Conservation (phyloP, 2,888 invertebrate species). For the Heliconius charithonia region DNA sequence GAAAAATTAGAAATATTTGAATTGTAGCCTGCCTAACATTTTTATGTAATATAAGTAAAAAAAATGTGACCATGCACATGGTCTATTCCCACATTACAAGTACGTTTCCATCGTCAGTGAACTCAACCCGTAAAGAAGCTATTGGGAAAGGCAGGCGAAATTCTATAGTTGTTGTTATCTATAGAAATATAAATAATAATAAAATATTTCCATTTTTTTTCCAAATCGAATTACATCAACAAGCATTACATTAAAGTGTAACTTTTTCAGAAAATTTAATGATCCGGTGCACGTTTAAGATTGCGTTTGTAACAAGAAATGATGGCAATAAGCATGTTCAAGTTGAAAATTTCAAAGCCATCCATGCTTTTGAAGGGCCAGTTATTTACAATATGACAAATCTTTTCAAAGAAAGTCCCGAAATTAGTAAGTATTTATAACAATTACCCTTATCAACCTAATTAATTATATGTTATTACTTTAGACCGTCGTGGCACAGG, state of each 20-base stretch:
- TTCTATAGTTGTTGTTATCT: not conserved
- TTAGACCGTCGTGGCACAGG: not conserved
- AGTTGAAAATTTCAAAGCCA: slow-evolving; percentile 53
- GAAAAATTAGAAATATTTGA: too few relatives aligned
- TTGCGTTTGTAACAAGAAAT: slow-evolving; percentile 50
- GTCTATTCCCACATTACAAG: too few relatives aligned
- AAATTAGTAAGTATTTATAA: slow-evolving; percentile 61
- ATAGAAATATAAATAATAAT: too few relatives aligned
- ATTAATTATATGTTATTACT: not conserved
- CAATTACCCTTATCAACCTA: not conserved
- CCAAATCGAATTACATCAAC: too few relatives aligned
- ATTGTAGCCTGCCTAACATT: too few relatives aligned
- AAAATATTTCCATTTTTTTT: too few relatives aligned
- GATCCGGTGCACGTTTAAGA: slow-evolving; percentile 54
- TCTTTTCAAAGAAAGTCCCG: slow-evolving; percentile 62
- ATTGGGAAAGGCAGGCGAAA: not conserved
- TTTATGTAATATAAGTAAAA: too few relatives aligned
- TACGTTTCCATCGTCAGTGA: too few relatives aligned
- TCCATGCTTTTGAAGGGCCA: slow-evolving; percentile 62
- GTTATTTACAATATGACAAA: slow-evolving; percentile 65
- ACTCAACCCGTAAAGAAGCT: not conserved
- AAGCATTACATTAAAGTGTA: not conserved
- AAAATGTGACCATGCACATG: too few relatives aligned
- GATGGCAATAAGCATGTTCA: slow-evolving; percentile 58
- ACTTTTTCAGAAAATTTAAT: slow-evolving; percentile 60